Evolutionary conservation across 2,888 invertebrate species (phyloP), one percentile per base, ranked within the genome.

Genomic region (Herminia tarsipennalis): DNA sequence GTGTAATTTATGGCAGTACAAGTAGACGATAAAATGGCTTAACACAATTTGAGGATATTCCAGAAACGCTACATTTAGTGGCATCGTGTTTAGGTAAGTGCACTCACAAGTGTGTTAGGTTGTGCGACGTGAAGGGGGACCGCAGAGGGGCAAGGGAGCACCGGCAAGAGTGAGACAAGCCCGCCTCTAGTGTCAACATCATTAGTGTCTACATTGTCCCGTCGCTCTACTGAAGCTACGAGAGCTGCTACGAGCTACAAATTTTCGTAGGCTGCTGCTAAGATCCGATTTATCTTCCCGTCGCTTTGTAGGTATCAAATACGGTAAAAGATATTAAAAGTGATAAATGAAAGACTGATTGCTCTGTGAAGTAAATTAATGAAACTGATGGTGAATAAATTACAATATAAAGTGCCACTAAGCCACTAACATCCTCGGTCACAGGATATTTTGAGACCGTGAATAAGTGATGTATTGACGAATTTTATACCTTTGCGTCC

Each of bases 171-270:
- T 74, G 76, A 61, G 60, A 52, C 64, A 50, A 81, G 79, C 75
- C 70, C 73, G 72, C 71, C 71, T 83, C 79, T 85, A 85, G 86
- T 87, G 86, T 87, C 88, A 88, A 89, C 87, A 88, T 89, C 88
- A 87, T 88, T 88, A 88, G 85, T 73, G 80, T 74, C 66, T 73
- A 75, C 78, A 76, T 73, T 78, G 78, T 73, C 69, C 73, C 67
- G 52, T 59, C 71, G 78, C 77, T 73, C 70, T 60, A 70, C 73
- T 58, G 64, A 47, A 60, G 78, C 80, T 80, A 81, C 81, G 81
- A 78, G 77, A 68, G 66, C 63, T 59, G 76, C 76, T 78, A 77
- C 78, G 69, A 57, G 61, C 69, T 70, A 70, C 69, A 60, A 56
- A 59, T 47, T 60, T 76, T 49, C 59, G 56, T 66, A 71, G 64